Conservation (phyloP, 2,113 vertebrate species). For the Cyprinodon tularosa region DNA sequence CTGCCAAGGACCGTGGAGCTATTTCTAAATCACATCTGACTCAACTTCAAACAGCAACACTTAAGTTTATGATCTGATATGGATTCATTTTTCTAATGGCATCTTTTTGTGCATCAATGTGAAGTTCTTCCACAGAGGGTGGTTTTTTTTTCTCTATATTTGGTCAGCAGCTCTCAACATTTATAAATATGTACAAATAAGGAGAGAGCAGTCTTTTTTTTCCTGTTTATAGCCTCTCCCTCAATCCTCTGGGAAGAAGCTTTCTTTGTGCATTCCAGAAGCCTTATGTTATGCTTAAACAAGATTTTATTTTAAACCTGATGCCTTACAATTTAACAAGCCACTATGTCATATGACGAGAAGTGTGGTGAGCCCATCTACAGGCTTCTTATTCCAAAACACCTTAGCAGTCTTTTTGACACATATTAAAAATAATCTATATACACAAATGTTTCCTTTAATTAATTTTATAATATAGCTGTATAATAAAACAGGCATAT, state of each 20-base stretch:
- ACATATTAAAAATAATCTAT: not conserved
- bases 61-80: not conserved
- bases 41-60: constrained; percentile 4
- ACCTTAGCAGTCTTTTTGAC: constrained; percentile 9
- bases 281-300: constrained; percentile 58
- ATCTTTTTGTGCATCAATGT: not conserved
- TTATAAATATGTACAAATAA: constrained; percentile 65
- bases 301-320: constrained; percentile 31
- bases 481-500: not conserved
- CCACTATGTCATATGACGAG: constrained; percentile 17
- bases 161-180: constrained; percentile 42
- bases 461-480: not conserved
- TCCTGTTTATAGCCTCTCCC: constrained; percentile 63
- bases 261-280: constrained; percentile 64
- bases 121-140: constrained; percentile 16
- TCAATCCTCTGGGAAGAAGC: constrained; percentile 31
- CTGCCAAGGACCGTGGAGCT: constrained; percentile 8
- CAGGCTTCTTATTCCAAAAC: constrained; percentile 23
- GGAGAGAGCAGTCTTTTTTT: constrained; percentile 37
- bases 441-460: not conserved
- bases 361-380: constrained; percentile 15
- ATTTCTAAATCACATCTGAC: constrained; percentile 22
- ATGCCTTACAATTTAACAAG: constrained; percentile 41
- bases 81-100: not conserved
- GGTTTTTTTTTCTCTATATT: constrained; percentile 52